Percentiles rank a stretch among this genome's conserved stretches.
phyloP scores from a whole-genome alignment of 2,888 invertebrate species.

The Apocheima hispidaria region DNA sequence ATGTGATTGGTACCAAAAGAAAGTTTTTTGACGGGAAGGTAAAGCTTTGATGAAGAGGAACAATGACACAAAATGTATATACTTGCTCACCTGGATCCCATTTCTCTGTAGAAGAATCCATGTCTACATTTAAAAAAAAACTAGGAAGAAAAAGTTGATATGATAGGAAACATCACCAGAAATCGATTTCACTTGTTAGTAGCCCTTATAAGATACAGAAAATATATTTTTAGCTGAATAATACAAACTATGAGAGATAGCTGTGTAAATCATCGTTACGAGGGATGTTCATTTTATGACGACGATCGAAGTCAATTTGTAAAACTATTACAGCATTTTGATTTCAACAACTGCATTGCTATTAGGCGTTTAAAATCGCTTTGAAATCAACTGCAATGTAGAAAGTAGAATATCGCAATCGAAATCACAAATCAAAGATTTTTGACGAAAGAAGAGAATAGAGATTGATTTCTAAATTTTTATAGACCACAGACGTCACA shows the following conservation, averaged over 20 bases:
- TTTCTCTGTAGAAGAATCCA: conserved; percentile 71
- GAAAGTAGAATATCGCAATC: neutral
- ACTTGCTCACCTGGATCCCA: conserved; percentile 82
- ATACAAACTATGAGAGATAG: neutral
- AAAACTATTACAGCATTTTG: neutral
- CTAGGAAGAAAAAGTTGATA: conserved; percentile 20
- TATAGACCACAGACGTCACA: too few relatives aligned
- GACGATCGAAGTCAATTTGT: neutral
- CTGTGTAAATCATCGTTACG: conserved; percentile 9
- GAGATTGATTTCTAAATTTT: too few relatives aligned
- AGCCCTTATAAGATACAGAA: neutral
- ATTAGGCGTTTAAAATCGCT: too few relatives aligned
- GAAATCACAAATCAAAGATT: neutral
- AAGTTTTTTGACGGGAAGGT: neutral
- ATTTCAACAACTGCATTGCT: neutral
- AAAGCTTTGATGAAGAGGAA: neutral
- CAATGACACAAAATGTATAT: conserved; percentile 8
- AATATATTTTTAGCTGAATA: neutral
- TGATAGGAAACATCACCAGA: conserved; percentile 35
- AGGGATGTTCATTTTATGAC: neutral
- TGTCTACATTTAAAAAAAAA: conserved; percentile 52
- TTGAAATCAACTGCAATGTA: too few relatives aligned
- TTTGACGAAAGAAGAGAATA: too few relatives aligned
- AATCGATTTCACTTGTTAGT: conserved; percentile 27
- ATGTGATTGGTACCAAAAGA: neutral